Percentiles rank a stretch among this genome's conserved stretches.
Evolutionary conservation across 2,888 invertebrate species (phyloP).

Genomic region (Lamellibrachia satsuma): DNA sequence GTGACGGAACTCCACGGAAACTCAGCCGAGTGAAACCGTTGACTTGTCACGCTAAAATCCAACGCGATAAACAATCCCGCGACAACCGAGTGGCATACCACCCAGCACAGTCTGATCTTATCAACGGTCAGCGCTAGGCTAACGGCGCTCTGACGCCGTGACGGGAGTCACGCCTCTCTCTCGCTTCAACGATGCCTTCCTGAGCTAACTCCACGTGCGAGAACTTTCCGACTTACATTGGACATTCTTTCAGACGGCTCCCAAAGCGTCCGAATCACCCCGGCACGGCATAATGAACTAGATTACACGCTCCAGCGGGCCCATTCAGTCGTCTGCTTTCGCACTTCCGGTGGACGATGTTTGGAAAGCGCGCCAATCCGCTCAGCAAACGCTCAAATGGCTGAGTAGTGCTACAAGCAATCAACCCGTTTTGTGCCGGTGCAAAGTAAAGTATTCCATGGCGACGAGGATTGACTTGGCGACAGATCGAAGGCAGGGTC

Average conservation of each 20-base stretch:
- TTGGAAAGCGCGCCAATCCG: constrained; percentile 1
- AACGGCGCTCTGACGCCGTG: no score
- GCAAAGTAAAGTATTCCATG: neutral
- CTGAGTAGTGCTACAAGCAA: neutral
- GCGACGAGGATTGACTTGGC: neutral
- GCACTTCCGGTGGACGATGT: neutral
- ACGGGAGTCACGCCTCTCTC: neutral
- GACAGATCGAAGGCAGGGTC: neutral
- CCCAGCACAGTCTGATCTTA: neutral
- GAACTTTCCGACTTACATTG: constrained; percentile 1
- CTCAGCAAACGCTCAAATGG: neutral
- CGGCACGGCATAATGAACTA: constrained; percentile 10
- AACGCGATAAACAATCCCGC: neutral
- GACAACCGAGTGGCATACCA: neutral
- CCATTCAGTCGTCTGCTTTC: neutral
- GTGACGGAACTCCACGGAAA: neutral
- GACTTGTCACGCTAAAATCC: neutral
- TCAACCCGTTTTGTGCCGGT: neutral
- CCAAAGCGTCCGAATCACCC: neutral
- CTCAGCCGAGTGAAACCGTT: neutral
- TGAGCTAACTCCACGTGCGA: neutral
- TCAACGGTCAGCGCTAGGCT: neutral
- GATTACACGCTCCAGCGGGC: neutral
- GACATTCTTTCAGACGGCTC: neutral
- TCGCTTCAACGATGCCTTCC: neutral